These are phyloP conservation scores for Rhopalosiphum nymphaeae DNA, from an alignment of 2,888 invertebrate genomes.

Conservation along the genomic window DNA sequence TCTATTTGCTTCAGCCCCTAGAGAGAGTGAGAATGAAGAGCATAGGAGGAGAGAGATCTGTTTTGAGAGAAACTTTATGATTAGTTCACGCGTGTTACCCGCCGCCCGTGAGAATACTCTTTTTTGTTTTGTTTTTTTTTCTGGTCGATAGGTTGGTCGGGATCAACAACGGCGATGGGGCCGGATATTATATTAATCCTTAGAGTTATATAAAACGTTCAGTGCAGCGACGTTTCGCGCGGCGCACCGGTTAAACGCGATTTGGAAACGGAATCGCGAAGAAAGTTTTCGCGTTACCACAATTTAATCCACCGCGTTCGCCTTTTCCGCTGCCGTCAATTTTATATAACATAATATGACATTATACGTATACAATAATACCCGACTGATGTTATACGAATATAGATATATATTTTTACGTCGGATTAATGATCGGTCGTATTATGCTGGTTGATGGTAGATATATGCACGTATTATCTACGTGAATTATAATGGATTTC, in stretches of 20 bases:
- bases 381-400: not conserved
- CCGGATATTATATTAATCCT: conserved; percentile 16
- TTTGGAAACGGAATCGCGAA: not conserved
- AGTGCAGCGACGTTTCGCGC: not conserved
- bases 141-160: not conserved
- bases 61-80: conserved; percentile 25
- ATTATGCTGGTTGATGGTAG: not conserved
- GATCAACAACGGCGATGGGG: not conserved
- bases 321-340: not conserved
- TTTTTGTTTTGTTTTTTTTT: not conserved
- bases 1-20: not conserved
- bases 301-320: not conserved
- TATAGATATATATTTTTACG: not conserved
- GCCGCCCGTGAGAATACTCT: not conserved
- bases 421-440: not conserved
- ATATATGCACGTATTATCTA: not conserved
- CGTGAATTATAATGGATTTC: not conserved
- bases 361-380: not conserved
- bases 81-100: not conserved
- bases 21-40: not conserved
- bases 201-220: not conserved
- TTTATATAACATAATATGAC: not conserved
- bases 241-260: not conserved
- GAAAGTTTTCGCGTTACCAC: not conserved
- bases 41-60: not conserved